Percentiles rank a stretch among this genome's conserved stretches.
Evolutionary conservation across 2,797 vertebrate species (phyloP).

Genomic region (Syndactyla subalaris): DNA sequence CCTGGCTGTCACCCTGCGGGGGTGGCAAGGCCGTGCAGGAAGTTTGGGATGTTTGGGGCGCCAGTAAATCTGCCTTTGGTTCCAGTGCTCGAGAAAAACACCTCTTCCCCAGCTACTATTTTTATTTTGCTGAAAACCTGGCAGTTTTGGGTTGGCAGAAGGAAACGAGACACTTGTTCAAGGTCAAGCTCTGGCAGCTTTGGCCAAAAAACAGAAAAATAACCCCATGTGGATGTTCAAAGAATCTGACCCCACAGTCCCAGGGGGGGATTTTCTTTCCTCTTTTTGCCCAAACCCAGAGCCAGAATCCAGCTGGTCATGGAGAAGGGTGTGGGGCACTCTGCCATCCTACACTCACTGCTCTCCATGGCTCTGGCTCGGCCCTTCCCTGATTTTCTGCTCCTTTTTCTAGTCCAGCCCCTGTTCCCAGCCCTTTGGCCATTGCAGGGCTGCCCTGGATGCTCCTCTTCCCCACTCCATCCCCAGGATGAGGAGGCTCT

Average conservation of each 20-base stretch:
- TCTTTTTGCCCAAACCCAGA: background rate
- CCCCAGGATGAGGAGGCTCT: background rate
- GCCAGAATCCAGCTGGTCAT: rapidly evolving
- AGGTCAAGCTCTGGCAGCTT: background rate
- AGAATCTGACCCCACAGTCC: rapidly evolving
- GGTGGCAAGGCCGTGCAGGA: rapidly evolving
- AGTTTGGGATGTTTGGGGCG: background rate
- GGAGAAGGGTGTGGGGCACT: rapidly evolving
- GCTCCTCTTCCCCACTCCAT: rapidly evolving
- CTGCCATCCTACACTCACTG: rapidly evolving
- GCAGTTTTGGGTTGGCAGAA: background rate
- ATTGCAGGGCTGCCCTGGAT: background rate
- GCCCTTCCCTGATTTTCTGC: background rate
- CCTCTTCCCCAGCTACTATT: rapidly evolving
- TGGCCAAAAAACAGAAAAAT: slow-evolving; percentile 11
- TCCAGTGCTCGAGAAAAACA: background rate
- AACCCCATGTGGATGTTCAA: background rate
- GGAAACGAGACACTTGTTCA: background rate
- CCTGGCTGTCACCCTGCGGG: rapidly evolving
- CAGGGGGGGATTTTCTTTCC: background rate
- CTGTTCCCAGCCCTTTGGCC: background rate
- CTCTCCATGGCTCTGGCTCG: rapidly evolving
- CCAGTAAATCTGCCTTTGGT: background rate
- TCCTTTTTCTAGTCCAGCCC: background rate
- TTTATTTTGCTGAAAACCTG: rapidly evolving